Conservation (phyloP, 2,888 invertebrate genomes). For the Muschampia plurimacula region DNA sequence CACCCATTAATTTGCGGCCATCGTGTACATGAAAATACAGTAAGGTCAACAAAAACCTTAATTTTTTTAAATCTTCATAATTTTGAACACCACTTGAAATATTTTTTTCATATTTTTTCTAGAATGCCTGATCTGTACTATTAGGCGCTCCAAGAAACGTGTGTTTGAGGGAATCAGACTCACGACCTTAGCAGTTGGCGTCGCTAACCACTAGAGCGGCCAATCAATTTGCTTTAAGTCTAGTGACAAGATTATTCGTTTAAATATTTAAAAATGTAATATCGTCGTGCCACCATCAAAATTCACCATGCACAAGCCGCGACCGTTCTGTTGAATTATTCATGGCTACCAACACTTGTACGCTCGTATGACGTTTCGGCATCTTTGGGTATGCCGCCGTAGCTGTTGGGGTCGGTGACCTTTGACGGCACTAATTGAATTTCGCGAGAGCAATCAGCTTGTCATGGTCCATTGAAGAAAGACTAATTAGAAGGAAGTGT, state of each 20-base stretch:
- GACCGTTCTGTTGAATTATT: constrained; percentile 1
- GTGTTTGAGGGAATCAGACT: no score
- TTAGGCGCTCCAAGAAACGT: no score
- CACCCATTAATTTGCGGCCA: no score
- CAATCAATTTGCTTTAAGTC: not conserved
- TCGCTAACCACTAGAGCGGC: no score
- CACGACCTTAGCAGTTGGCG: no score
- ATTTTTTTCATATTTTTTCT: no score
- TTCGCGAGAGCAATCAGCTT: constrained; percentile 8
- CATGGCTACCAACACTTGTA: not conserved
- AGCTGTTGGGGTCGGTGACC: not conserved
- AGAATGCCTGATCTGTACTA: no score
- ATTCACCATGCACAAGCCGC: not conserved
- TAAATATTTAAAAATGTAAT: not conserved
- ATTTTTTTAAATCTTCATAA: no score
- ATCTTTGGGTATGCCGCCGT: not conserved
- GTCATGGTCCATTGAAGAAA: not conserved
- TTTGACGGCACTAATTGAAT: not conserved
- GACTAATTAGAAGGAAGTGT: not conserved
- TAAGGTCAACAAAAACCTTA: no score
- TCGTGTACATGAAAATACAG: no score
- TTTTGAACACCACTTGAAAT: no score
- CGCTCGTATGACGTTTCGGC: not conserved
- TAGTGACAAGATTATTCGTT: not conserved
- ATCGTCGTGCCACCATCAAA: not conserved